Evolutionary conservation across 2,797 vertebrate species (phyloP), one percentile per base, ranked within the genome.

Genomic region (Silurus aristotelis): DNA sequence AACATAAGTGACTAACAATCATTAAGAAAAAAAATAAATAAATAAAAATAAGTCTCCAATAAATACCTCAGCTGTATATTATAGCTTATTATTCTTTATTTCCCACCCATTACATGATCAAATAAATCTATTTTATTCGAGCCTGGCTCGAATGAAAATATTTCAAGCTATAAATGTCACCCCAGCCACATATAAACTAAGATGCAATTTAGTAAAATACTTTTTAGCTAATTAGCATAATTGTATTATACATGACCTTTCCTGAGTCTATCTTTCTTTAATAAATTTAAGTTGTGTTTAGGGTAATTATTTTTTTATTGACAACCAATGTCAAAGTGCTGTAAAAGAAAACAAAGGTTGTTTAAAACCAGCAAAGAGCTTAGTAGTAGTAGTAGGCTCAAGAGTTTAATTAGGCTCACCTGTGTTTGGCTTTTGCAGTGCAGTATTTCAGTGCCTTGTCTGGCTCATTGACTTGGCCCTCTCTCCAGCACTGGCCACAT

Each of bases 381-480:
- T 61, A 79, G 64, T 63, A 8, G 25, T 31, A 31, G 64, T 63
- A 52, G 6, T 52, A 52, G 1, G 10, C 8, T 10, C 2, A 52
- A 52, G 48, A 52, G 48, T 52, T 0, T 52, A 10, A 38, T 38
- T 31, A 38, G 20, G 25, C 90, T 91, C 90, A 99, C 98, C 98
- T 98, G 92, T 99, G 98, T 17, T 96, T 96, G 68, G 98, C 97
- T 95, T 99, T 99, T 90, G 98, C 98, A 1, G 97, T 98, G 94
- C 98, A 99, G 93, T 99, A 99, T 92, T 99, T 99, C 88, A 98
- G 96, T 90, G 98, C 97, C 91, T 98, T 98, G 95, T 99, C 98
- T 0, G 97, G 97, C 91, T 99, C 98, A 52, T 98, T 97, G 91
- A 99, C 97, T 90, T 99, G 97, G 73, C 98, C 98, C 0, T 99